A percentile compares a stretch with the other conserved stretches of the same genome.
These are phyloP conservation scores for Percopsis transmontana DNA, from an alignment of 2,113 vertebrate genomes.

Conservation along the genomic window DNA sequence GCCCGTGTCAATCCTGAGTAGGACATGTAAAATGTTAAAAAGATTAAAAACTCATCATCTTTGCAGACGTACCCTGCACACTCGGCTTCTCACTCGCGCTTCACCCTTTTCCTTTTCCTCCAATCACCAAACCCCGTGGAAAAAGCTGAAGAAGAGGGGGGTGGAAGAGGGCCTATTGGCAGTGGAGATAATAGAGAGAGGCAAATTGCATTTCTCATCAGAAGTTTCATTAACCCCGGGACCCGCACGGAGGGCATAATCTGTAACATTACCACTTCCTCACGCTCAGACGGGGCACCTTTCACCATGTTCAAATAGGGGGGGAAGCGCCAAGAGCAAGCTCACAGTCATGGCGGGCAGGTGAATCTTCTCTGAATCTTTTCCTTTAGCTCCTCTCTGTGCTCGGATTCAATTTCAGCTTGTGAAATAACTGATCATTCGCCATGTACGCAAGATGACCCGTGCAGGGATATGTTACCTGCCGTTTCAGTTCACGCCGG, in stretches of 20 bases:
- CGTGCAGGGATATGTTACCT: constrained; percentile 2
- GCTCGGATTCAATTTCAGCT: constrained; percentile 25
- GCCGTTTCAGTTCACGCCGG: constrained; percentile 1
- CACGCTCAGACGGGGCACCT: constrained; percentile 73
- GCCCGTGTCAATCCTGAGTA: constrained; percentile 70
- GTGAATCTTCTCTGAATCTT: constrained; percentile 24
- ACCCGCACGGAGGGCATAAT: constrained; percentile 77
- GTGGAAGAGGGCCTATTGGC: constrained; percentile 65
- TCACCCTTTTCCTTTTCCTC: constrained; percentile 39
- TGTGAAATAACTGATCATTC: constrained; percentile 24
- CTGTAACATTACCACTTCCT: constrained; percentile 80
- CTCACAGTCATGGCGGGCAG: constrained; percentile 16
- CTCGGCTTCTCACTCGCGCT: constrained; percentile 1
- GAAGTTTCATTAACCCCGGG: constrained; percentile 82
- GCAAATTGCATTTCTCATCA: constrained; percentile 82
- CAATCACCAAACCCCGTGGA: constrained; percentile 58
- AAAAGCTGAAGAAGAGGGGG: constrained; percentile 48
- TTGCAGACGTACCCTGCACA: constrained; percentile 55
- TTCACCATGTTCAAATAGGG: constrained; percentile 54
- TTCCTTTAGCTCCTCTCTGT: constrained; percentile 14
- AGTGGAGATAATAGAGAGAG: constrained; percentile 77
- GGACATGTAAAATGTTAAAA: constrained; percentile 81
- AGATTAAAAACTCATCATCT: constrained; percentile 84
- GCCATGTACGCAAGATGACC: constrained; percentile 23
- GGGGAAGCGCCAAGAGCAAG: constrained; percentile 23